A percentile compares a stretch with the other conserved stretches of the same genome.
Conservation (phyloP, 2,113 vertebrate genomes). For the Tragelaphus imberbis region DNA sequence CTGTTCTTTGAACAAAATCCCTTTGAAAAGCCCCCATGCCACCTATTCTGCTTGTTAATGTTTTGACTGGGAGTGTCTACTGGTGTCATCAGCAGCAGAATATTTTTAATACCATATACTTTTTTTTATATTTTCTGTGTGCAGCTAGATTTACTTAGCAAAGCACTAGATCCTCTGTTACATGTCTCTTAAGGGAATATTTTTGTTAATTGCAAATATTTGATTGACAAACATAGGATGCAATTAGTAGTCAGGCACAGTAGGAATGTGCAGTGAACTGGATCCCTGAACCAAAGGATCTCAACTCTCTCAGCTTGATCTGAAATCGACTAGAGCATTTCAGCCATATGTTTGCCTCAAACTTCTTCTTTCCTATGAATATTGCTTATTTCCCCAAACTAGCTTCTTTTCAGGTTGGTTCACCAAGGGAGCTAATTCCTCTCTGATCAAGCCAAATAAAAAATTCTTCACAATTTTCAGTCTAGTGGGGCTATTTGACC, state of each 20-base stretch:
- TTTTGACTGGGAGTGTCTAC: conserved; percentile 83
- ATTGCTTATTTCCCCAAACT: conserved; percentile 82
- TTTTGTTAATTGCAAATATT: conserved; percentile 92
- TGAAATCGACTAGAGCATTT: conserved; percentile 86
- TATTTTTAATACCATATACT: conserved; percentile 76
- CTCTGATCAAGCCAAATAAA: conserved; percentile 74
- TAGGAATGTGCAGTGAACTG: conserved; percentile 92
- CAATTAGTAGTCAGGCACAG: conserved; percentile 92
- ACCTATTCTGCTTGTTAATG: conserved; percentile 83
- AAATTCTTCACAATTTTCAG: conserved; percentile 73
- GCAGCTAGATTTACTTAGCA: conserved; percentile 74
- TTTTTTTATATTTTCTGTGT: conserved; percentile 52
- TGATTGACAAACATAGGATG: conserved; percentile 95
- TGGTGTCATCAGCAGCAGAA: conserved; percentile 75
- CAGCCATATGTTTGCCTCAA: conserved; percentile 92
- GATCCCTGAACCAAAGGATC: conserved; percentile 91
- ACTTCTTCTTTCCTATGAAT: conserved; percentile 79
- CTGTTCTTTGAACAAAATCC: conserved; percentile 82
- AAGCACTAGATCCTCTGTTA: conserved; percentile 79
- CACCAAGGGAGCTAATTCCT: conserved; percentile 79
- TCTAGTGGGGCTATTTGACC: conserved; percentile 76
- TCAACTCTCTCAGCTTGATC: conserved; percentile 91
- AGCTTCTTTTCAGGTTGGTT: conserved; percentile 75
- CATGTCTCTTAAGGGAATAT: conserved; percentile 88
- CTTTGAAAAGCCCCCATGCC: conserved; percentile 82